Conservation (phyloP, 2,888 invertebrate species). For the Incurvaria masculella region DNA sequence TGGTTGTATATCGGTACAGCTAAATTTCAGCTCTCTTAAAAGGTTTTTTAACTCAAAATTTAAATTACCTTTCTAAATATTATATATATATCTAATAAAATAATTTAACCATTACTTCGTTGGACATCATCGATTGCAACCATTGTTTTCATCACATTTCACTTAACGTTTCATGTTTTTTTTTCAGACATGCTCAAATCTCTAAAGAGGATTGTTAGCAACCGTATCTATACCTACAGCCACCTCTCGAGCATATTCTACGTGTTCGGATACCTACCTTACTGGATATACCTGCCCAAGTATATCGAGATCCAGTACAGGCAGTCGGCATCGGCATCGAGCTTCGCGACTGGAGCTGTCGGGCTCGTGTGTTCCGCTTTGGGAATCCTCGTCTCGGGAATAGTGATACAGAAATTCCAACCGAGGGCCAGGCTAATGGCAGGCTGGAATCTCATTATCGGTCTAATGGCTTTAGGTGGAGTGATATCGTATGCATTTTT, state of each 20-base stretch:
- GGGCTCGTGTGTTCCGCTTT: conserved; percentile 67
- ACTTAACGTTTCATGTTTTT: too few relatives aligned
- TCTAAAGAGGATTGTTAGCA: conserved; percentile 60
- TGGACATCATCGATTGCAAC: too few relatives aligned
- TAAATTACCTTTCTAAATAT: too few relatives aligned
- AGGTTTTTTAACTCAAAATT: too few relatives aligned
- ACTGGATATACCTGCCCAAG: conserved; percentile 79
- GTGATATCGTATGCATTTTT: conserved; percentile 64
- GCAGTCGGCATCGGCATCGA: conserved; percentile 71
- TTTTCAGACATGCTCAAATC: conserved; percentile 60
- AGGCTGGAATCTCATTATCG: conserved; percentile 66
- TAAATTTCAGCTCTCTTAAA: too few relatives aligned
- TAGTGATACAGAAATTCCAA: conserved; percentile 63
- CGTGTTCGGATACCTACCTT: conserved; percentile 68
- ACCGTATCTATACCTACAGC: conserved; percentile 68
- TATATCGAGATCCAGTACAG: conserved; percentile 80
- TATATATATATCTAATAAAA: too few relatives aligned
- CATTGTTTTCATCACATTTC: too few relatives aligned
- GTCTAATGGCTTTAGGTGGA: conserved; percentile 59
- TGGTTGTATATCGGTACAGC: too few relatives aligned
- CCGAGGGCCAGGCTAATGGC: conserved; percentile 65
- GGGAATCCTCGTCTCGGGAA: conserved; percentile 64
- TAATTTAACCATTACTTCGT: too few relatives aligned
- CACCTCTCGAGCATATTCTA: conserved; percentile 72
- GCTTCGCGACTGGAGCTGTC: conserved; percentile 69